Percentiles rank a stretch among this genome's conserved stretches.
These are phyloP conservation scores for Phrynosoma platyrhinos DNA, from an alignment of 2,113 vertebrate genomes.

Conservation along the genomic window DNA sequence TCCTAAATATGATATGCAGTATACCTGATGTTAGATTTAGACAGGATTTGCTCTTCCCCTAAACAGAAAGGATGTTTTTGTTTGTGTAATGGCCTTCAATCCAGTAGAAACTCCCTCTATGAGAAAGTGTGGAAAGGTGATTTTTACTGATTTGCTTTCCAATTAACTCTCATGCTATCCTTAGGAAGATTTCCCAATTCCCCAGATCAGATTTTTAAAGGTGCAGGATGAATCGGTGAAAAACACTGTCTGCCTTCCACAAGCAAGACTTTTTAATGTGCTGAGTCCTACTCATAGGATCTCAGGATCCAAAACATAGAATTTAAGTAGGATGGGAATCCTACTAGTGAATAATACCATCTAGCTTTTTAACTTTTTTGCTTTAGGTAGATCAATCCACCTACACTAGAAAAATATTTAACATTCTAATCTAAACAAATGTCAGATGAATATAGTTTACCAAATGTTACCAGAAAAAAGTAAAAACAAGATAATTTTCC, in stretches of 20 bases:
- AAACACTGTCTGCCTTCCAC: not conserved
- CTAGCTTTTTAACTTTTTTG: not conserved
- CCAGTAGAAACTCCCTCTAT: not conserved
- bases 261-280: too few species aligned
- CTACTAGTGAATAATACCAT: not conserved
- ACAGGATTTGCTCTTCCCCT: not conserved
- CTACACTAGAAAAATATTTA: not conserved
- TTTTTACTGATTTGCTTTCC: not conserved
- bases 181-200: not conserved
- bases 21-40: not conserved
- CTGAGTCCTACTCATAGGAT: not conserved
- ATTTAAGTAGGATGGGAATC: not conserved
- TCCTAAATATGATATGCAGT: not conserved
- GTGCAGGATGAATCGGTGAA: not conserved
- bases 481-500: not conserved
- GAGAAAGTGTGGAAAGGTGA: not conserved
- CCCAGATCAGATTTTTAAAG: not conserved
- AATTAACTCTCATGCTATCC: not conserved
- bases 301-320: not conserved
- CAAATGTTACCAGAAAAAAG: not conserved
- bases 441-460: not conserved
- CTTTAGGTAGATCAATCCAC: not conserved
- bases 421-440: not conserved
- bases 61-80: not conserved
- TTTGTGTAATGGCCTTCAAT: not conserved